Conservation (phyloP, 92 coral and sea anemone genomes). For the Bergia puertoricense region DNA sequence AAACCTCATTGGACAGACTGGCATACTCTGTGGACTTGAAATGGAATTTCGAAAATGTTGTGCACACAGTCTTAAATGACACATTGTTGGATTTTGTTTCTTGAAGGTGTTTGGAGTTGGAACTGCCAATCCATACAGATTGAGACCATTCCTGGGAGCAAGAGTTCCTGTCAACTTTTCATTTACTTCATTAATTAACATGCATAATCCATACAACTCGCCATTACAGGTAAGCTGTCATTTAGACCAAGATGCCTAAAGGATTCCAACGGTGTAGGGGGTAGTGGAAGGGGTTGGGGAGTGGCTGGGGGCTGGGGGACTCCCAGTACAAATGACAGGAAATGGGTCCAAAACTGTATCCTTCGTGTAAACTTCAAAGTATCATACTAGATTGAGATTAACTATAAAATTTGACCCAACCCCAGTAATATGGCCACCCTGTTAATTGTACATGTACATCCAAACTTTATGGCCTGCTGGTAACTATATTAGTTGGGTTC, state of each 20-base stretch:
- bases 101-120: constrained; percentile 97
- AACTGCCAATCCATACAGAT: constrained; percentile 94
- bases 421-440: too few species aligned
- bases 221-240: constrained; percentile 78
- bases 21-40: too few species aligned
- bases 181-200: constrained; percentile 88
- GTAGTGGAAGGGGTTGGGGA: not conserved
- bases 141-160: constrained; percentile 96
- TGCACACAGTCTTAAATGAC: not conserved
- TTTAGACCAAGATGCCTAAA: not conserved
- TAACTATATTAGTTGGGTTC: too few species aligned
- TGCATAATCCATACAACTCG: constrained; percentile 90
- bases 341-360: too few species aligned
- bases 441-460: too few species aligned
- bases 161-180: constrained; percentile 88
- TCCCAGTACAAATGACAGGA: too few species aligned
- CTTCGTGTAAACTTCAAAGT: too few species aligned
- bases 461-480: too few species aligned
- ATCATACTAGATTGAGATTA: too few species aligned
- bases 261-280: not conserved
- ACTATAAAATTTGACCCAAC: too few species aligned
- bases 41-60: not conserved
- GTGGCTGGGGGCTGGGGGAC: not conserved
- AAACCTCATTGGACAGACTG: too few species aligned
- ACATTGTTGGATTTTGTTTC: not conserved